Percentiles rank a stretch among this genome's conserved stretches.
phyloP scores from a whole-genome alignment of 2,113 vertebrate species.

The Proteles cristata region DNA sequence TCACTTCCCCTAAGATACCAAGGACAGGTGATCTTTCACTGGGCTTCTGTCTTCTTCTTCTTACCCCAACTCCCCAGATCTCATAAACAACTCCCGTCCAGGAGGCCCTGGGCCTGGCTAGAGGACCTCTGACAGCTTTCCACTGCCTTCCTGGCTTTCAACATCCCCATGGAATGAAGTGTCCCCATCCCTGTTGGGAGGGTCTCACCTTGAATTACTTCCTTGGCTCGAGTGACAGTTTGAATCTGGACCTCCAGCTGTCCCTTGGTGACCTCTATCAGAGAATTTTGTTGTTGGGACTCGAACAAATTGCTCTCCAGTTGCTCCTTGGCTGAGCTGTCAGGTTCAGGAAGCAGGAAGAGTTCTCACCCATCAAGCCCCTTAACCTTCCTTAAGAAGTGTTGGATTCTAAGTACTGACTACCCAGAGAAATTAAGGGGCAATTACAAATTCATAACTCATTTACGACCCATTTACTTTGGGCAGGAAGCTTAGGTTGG shows the following conservation, averaged over 20 bases:
- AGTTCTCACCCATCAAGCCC: not conserved
- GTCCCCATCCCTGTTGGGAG: not conserved
- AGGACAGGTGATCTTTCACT: not conserved
- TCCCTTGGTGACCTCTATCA: conserved; percentile 84
- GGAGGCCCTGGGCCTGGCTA: not conserved
- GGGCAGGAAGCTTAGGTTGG: not conserved
- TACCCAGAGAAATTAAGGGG: not conserved
- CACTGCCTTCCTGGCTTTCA: not conserved
- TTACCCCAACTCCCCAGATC: not conserved
- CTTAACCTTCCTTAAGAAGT: conserved; percentile 39
- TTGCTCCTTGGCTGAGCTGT: conserved; percentile 85
- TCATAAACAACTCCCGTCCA: not conserved
- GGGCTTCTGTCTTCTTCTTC: not conserved
- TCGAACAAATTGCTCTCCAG: conserved; percentile 88
- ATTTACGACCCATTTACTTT: not conserved
- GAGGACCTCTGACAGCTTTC: not conserved
- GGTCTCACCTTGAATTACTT: conserved; percentile 88
- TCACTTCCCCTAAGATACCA: conserved; percentile 88
- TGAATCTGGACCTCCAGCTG: conserved; percentile 88
- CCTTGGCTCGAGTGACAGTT: conserved; percentile 88
- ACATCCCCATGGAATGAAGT: not conserved
- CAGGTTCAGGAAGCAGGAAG: conserved; percentile 49
- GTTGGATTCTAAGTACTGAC: not conserved
- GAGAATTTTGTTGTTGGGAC: conserved; percentile 85
- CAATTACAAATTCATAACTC: not conserved